Conservation (phyloP, 2,888 invertebrate genomes). For the Carterocephalus palaemon region DNA sequence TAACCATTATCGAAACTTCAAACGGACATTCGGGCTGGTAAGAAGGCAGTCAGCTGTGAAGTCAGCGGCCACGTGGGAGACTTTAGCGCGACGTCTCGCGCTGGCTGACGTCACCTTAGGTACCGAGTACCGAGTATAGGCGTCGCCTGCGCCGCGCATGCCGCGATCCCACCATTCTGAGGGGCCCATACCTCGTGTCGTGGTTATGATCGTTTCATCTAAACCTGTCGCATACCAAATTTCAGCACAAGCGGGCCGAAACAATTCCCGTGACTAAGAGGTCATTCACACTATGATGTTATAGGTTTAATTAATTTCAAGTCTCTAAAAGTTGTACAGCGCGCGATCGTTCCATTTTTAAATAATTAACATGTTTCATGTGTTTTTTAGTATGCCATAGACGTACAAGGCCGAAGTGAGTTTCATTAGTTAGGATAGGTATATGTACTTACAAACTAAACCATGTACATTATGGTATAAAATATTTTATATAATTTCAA, state of each 20-base stretch:
- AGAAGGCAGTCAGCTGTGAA: constrained; percentile 51
- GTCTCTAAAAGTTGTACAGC: constrained; percentile 5
- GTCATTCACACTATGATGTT: constrained; percentile 59
- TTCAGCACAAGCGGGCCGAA: constrained; percentile 68
- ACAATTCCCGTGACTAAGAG: constrained; percentile 52
- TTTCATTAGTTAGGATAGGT: too few relatives aligned
- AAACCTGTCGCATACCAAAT: constrained; percentile 65
- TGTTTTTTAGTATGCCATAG: too few relatives aligned
- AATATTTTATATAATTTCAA: too few relatives aligned
- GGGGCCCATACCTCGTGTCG: constrained; percentile 41
- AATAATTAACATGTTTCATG: background rate
- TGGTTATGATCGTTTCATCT: constrained; percentile 39
- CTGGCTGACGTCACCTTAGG: constrained; percentile 63
- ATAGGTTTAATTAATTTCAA: constrained; percentile 13
- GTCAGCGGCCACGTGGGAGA: constrained; percentile 59
- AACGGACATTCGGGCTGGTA: constrained; percentile 15
- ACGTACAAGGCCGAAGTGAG: too few relatives aligned
- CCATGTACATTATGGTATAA: too few relatives aligned
- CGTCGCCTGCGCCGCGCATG: constrained; percentile 40
- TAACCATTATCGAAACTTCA: background rate
- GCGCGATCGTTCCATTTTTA: background rate
- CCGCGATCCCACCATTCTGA: constrained; percentile 35
- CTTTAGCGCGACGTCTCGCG: constrained; percentile 39
- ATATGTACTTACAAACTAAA: too few relatives aligned
- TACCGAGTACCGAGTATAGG: constrained; percentile 31